Evolutionary conservation across 2,888 invertebrate genomes (phyloP).

Genomic region (Bembecia ichneumoniformis): DNA sequence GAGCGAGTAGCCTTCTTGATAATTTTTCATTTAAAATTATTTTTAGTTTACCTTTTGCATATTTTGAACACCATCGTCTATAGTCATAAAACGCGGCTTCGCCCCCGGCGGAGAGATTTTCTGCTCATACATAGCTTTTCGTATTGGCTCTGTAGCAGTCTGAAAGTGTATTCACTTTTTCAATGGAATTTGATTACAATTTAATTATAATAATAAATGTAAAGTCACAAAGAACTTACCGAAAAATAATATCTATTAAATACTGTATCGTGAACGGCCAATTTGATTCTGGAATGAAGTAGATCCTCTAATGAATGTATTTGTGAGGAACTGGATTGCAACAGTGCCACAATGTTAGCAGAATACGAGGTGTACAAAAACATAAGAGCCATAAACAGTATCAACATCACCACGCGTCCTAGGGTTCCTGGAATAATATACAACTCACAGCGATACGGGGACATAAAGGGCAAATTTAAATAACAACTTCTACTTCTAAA

Average conservation of each 20-base stretch:
- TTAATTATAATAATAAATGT: not conserved
- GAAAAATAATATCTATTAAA: conserved; percentile 79
- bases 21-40: too few relatives aligned
- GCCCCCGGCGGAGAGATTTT: conserved; percentile 76
- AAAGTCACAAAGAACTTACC: conserved; percentile 40
- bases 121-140: conserved; percentile 74
- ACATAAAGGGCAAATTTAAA: too few relatives aligned
- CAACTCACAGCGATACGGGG: too few relatives aligned
- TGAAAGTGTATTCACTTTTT: conserved; percentile 25
- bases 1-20: too few relatives aligned
- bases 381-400: conserved; percentile 75
- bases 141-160: conserved; percentile 76
- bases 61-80: conserved; percentile 75
- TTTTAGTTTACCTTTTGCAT: conserved; percentile 59
- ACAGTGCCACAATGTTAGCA: conserved; percentile 81
- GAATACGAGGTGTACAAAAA: conserved; percentile 83
- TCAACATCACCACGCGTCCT: conserved; percentile 75
- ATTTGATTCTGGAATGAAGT: conserved; percentile 74
- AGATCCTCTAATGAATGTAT: conserved; percentile 77
- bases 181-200: not conserved
- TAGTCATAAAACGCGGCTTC: conserved; percentile 68
- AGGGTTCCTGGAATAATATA: conserved; percentile 45
- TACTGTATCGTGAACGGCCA: conserved; percentile 79
- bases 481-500: too few relatives aligned
- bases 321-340: conserved; percentile 80